phyloP scores from a whole-genome alignment of 92 coral and sea anemone species.

The Actinostola sp. region DNA sequence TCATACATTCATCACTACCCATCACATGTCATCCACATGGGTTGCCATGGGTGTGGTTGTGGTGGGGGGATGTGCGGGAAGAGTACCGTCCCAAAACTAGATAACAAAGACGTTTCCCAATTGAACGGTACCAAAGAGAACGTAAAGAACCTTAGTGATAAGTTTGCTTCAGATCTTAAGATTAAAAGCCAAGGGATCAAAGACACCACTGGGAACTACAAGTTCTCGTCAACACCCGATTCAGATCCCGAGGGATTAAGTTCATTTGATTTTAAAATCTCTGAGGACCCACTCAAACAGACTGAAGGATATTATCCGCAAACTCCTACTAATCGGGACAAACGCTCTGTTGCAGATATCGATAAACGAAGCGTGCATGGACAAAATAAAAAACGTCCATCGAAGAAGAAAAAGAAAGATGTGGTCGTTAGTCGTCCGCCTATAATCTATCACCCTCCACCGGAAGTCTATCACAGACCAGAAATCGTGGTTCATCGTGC shows the following conservation, averaged over 20 bases:
- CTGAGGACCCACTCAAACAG: constrained; percentile 42
- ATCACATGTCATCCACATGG: constrained; percentile 83
- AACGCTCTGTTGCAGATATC: constrained; percentile 76
- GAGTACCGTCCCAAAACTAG: constrained; percentile 21
- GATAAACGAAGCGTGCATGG: constrained; percentile 24
- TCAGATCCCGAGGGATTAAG: constrained; percentile 38
- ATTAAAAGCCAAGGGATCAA: constrained; percentile 16
- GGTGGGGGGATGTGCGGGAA: constrained; percentile 85
- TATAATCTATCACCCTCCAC: constrained; percentile 98
- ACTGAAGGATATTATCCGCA: constrained; percentile 12
- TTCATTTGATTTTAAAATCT: constrained; percentile 32
- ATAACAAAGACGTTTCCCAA: constrained; percentile 6
- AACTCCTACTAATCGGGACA: constrained; percentile 51
- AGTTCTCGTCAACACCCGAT: constrained; percentile 19
- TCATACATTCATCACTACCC: constrained; percentile 88
- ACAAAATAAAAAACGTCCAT: too few species aligned
- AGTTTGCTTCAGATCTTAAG: constrained; percentile 35
- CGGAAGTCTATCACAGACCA: constrained; percentile 98
- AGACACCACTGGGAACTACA: constrained; percentile 27
- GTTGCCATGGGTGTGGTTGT: constrained; percentile 85
- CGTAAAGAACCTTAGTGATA: constrained; percentile 14
- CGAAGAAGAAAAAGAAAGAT: constrained; percentile 90
- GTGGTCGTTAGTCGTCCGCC: constrained; percentile 99
- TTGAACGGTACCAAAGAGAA: background rate
- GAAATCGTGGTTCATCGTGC: constrained; percentile 99